Evolutionary conservation across 2,888 invertebrate species (phyloP).

Genomic region (Litoditis marina): DNA sequence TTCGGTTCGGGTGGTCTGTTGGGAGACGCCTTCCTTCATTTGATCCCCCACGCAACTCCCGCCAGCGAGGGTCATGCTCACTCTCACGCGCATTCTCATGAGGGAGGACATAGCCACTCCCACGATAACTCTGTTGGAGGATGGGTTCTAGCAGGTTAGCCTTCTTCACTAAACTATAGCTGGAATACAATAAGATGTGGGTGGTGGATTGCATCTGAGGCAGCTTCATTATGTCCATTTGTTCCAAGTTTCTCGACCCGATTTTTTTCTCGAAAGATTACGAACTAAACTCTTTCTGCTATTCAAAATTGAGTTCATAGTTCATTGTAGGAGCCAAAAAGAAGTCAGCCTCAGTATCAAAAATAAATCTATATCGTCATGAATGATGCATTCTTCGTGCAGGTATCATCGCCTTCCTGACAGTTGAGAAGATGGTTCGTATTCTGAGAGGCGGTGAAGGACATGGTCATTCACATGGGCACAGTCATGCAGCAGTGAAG

Average conservation of each 20-base stretch:
- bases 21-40: slow-evolving; percentile 95
- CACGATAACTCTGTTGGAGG: slow-evolving; percentile 83
- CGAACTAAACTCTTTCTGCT: no score
- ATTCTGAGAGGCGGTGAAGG: slow-evolving; percentile 73
- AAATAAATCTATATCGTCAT: no score
- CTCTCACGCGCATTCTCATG: slow-evolving; percentile 47
- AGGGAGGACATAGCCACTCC: slow-evolving; percentile 24
- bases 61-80: slow-evolving; percentile 70
- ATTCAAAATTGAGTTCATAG: no score
- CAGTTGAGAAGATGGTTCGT: slow-evolving; percentile 82
- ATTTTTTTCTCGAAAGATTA: no score
- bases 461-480: slow-evolving; percentile 70
- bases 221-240: no score
- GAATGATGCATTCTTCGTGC: no score
- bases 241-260: no score
- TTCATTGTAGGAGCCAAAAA: no score
- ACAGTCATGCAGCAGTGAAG: slow-evolving; percentile 18
- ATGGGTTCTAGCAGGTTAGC: slow-evolving; percentile 80
- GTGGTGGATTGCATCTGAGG: no score
- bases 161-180: no score
- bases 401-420: slow-evolving; percentile 58
- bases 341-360: no score
- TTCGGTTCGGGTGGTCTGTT: slow-evolving; percentile 89
- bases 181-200: no score
- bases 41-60: slow-evolving; percentile 88